phyloP scores from a whole-genome alignment of 2,888 invertebrate genomes.

The Andrena dorsata region DNA sequence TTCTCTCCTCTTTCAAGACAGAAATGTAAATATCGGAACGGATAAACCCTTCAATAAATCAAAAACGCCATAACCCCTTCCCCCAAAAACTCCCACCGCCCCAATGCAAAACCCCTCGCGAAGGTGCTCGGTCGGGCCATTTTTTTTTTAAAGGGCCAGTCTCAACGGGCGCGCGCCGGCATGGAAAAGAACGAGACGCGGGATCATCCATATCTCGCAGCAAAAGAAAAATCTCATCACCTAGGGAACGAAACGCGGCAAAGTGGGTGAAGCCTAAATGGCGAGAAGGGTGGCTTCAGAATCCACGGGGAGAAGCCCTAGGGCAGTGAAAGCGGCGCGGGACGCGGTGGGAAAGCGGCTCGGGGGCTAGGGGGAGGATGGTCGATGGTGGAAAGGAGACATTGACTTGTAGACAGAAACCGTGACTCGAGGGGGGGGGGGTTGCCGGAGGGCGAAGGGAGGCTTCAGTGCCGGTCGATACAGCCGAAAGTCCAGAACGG shows the following conservation, averaged over 20 bases:
- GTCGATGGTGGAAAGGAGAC: conserved; percentile 45
- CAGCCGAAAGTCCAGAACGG: conserved; percentile 77
- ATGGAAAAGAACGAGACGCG: background rate
- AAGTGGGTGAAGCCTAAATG: conserved; percentile 19
- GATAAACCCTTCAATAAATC: too few species aligned
- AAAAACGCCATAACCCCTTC: too few species aligned
- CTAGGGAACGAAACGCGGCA: background rate
- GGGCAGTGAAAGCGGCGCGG: conserved; percentile 3
- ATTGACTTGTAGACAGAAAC: conserved; percentile 55
- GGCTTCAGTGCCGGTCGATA: conserved; percentile 76
- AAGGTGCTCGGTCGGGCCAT: background rate
- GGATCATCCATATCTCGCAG: background rate
- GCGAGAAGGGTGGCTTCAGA: conserved; percentile 19
- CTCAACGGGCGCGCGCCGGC: background rate
- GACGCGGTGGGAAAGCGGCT: background rate
- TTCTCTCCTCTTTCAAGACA: background rate
- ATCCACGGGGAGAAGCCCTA: conserved; percentile 5
- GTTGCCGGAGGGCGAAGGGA: conserved; percentile 44
- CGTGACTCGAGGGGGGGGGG: conserved; percentile 37
- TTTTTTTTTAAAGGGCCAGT: background rate
- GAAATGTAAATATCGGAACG: too few species aligned
- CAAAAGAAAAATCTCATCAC: conserved; percentile 7
- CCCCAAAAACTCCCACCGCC: too few species aligned
- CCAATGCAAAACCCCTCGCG: background rate
- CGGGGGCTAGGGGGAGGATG: background rate